Percentiles rank a stretch among this genome's conserved stretches.
These are phyloP conservation scores for Dreissena polymorpha DNA, from an alignment of 1,140 invertebrate genomes.

Conservation along the genomic window DNA sequence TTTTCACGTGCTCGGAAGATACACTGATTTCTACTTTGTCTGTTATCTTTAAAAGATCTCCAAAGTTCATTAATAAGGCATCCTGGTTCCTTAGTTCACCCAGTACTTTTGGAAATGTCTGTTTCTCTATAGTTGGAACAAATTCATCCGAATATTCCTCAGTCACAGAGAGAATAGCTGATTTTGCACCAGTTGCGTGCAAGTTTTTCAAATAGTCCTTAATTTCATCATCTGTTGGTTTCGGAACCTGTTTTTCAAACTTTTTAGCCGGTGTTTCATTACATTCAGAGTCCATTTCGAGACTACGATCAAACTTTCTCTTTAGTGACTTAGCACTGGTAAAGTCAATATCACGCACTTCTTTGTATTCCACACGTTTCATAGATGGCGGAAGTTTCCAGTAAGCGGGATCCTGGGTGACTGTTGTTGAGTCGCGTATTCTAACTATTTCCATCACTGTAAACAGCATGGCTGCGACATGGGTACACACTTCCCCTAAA, in stretches of 20 bases:
- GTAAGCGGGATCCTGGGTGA: slow-evolving; percentile 21
- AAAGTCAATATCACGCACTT: slow-evolving; percentile 6
- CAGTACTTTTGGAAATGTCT: slow-evolving; percentile 10
- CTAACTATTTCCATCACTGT: neutral
- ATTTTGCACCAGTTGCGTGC: neutral
- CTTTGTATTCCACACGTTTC: slow-evolving; percentile 10
- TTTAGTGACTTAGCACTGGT: slow-evolving; percentile 5
- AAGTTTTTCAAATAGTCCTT: neutral
- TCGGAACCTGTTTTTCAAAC: neutral
- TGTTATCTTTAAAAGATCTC: slow-evolving; percentile 4
- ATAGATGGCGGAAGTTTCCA: slow-evolving; percentile 14
- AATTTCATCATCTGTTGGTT: slow-evolving; percentile 5
- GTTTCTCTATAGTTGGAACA: neutral
- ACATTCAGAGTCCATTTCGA: neutral
- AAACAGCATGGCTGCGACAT: slow-evolving; percentile 19
- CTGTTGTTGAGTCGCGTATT: neutral
- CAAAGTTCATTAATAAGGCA: neutral
- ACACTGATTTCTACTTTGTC: neutral
- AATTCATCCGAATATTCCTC: slow-evolving; percentile 9
- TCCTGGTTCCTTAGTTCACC: slow-evolving; percentile 5
- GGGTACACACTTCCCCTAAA: slow-evolving; percentile 18
- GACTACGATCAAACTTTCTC: slow-evolving; percentile 10
- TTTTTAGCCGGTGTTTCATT: neutral
- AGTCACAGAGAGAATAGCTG: slow-evolving; percentile 10
- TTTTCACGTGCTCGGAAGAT: neutral